phyloP scores from a whole-genome alignment of 2,888 invertebrate genomes.

The Oithona nana region DNA sequence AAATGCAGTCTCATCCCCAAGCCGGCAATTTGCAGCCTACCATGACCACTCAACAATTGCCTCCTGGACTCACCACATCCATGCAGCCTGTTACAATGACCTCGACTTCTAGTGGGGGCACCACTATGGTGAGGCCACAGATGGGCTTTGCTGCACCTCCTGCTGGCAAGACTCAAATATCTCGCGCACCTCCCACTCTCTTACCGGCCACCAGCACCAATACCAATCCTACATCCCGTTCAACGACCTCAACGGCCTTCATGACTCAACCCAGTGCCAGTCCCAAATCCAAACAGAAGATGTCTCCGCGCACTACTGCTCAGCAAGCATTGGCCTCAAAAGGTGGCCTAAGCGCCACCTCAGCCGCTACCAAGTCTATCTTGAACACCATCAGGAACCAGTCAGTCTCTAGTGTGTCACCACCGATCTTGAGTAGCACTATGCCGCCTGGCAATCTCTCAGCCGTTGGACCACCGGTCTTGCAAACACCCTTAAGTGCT shows the following conservation, averaged over 20 bases:
- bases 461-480: background rate
- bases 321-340: background rate
- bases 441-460: background rate
- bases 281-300: conserved; percentile 14
- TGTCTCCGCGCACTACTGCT: background rate
- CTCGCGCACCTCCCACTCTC: background rate
- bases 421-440: background rate
- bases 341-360: background rate
- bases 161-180: background rate
- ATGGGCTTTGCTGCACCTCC: background rate
- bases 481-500: background rate
- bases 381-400: background rate
- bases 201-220: background rate
- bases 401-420: background rate
- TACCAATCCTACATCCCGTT: background rate
- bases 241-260: background rate
- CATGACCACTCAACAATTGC: background rate
- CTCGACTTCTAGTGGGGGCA: too few relatives aligned
- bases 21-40: background rate
- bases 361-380: background rate
- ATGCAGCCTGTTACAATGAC: background rate
- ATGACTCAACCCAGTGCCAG: conserved; percentile 1
- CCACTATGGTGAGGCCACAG: background rate
- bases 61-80: background rate
- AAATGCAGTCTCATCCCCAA: background rate